phyloP scores from a whole-genome alignment of 2,888 invertebrate species.

The Sphinx pinastri region DNA sequence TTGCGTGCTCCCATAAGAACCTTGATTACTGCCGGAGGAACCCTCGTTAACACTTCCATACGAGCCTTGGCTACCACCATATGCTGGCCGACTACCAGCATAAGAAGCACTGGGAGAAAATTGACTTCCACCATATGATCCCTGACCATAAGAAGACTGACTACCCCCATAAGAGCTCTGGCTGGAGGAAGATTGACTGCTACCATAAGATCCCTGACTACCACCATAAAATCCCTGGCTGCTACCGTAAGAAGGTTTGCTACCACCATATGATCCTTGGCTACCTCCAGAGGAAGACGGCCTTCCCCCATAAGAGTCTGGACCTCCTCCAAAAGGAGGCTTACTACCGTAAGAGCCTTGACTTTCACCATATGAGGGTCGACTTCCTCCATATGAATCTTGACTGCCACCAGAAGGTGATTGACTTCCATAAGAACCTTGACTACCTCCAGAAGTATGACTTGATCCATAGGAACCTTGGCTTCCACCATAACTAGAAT shows the following conservation, averaged over 20 bases:
- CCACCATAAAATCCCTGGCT: constrained; percentile 34
- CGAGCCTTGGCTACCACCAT: constrained; percentile 26
- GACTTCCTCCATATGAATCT: constrained; percentile 33
- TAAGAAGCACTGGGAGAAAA: constrained; percentile 33
- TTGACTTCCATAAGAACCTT: constrained; percentile 33
- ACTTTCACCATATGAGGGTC: constrained; percentile 26
- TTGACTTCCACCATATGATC: constrained; percentile 31
- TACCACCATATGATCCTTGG: constrained; percentile 34
- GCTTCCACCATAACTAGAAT: constrained; percentile 29
- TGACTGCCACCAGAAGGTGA: constrained; percentile 35
- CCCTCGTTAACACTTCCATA: constrained; percentile 30
- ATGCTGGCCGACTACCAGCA: constrained; percentile 32
- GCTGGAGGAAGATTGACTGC: constrained; percentile 26
- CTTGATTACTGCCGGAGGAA: constrained; percentile 32
- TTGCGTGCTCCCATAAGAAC: constrained; percentile 30
- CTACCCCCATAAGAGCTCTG: constrained; percentile 31
- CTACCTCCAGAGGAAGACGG: constrained; percentile 20
- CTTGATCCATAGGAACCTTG: constrained; percentile 35
- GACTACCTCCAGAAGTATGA: constrained; percentile 33
- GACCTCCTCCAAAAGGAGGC: constrained; percentile 34
- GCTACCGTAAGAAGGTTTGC: constrained; percentile 31
- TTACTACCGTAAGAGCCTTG: constrained; percentile 29
- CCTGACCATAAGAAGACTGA: constrained; percentile 30
- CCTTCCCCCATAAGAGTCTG: constrained; percentile 31
- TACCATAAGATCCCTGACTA: constrained; percentile 32